phyloP scores from a whole-genome alignment of 2,888 invertebrate species.

The Eurois occulta region DNA sequence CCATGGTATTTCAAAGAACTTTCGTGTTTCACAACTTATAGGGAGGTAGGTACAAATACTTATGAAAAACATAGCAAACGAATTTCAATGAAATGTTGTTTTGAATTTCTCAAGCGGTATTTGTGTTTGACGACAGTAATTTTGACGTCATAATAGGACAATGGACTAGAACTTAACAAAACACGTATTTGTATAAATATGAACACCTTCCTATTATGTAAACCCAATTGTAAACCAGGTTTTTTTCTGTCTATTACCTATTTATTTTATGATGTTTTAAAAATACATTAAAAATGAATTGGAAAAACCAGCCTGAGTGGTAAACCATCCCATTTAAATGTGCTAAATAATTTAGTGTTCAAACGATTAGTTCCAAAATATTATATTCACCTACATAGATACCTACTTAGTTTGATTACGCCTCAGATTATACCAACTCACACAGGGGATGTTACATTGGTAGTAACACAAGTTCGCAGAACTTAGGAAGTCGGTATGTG shows the following conservation, averaged over 20 bases:
- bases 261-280: slow-evolving; percentile 6
- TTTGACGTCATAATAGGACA: slow-evolving; percentile 4
- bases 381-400: neutral
- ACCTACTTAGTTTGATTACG: neutral
- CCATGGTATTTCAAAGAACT: slow-evolving; percentile 10
- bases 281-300: slow-evolving; percentile 20
- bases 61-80: neutral
- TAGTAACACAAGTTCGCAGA: slow-evolving; percentile 3
- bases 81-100: slow-evolving; percentile 4
- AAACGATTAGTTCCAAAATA: slow-evolving; percentile 9
- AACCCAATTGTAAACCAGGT: neutral
- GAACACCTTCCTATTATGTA: neutral
- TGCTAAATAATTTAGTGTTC: slow-evolving; percentile 5
- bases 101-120: slow-evolving; percentile 3
- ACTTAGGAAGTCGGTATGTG: neutral
- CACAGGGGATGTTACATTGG: slow-evolving; percentile 1
- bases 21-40: neutral
- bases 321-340: slow-evolving; percentile 2
- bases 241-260: neutral
- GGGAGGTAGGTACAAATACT: neutral
- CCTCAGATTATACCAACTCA: neutral
- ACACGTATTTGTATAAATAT: neutral
- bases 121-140: slow-evolving; percentile 1
- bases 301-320: slow-evolving; percentile 2
- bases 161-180: slow-evolving; percentile 17